Conservation (phyloP, 2,888 invertebrate species). For the Drosophila cyrtoloma region DNA sequence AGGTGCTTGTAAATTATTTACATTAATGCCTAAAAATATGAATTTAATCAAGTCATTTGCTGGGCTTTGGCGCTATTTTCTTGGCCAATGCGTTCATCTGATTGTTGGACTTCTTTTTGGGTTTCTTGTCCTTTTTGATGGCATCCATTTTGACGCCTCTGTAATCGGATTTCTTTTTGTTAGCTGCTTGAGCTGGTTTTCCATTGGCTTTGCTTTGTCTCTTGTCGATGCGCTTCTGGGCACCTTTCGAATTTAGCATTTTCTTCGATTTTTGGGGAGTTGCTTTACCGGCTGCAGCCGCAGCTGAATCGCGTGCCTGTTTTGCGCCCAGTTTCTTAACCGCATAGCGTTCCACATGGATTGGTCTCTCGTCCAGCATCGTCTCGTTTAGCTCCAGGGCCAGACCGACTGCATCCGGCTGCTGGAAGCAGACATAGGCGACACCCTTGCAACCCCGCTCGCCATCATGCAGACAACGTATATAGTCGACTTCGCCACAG, state of each 20-base stretch:
- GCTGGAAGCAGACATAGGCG: slow-evolving; percentile 84
- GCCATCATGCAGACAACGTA: slow-evolving; percentile 81
- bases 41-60: slow-evolving; percentile 35
- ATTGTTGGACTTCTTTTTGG: slow-evolving; percentile 74
- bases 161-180: slow-evolving; percentile 81
- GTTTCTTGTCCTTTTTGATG: slow-evolving; percentile 75
- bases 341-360: slow-evolving; percentile 82
- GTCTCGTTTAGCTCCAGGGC: slow-evolving; percentile 84
- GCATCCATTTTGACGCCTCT: slow-evolving; percentile 81
- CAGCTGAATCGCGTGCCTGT: slow-evolving; percentile 63
- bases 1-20: slow-evolving; percentile 37
- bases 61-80: slow-evolving; percentile 83
- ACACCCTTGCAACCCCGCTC: slow-evolving; percentile 84
- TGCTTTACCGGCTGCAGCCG: slow-evolving; percentile 35
- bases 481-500: slow-evolving; percentile 84
- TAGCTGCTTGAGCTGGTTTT: slow-evolving; percentile 5
- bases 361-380: slow-evolving; percentile 83
- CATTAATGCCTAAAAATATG: slow-evolving; percentile 22
- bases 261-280: slow-evolving; percentile 52
- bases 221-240: slow-evolving; percentile 64
- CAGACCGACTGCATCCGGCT: slow-evolving; percentile 81
- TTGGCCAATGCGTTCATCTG: slow-evolving; percentile 78
- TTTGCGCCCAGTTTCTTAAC: slow-evolving; percentile 80
- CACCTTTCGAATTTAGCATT: slow-evolving; percentile 56
- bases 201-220: slow-evolving; percentile 40